Percentiles rank a stretch among this genome's conserved stretches.
Conservation (phyloP, 1,140 invertebrate species). For the Cydia pomonella region DNA sequence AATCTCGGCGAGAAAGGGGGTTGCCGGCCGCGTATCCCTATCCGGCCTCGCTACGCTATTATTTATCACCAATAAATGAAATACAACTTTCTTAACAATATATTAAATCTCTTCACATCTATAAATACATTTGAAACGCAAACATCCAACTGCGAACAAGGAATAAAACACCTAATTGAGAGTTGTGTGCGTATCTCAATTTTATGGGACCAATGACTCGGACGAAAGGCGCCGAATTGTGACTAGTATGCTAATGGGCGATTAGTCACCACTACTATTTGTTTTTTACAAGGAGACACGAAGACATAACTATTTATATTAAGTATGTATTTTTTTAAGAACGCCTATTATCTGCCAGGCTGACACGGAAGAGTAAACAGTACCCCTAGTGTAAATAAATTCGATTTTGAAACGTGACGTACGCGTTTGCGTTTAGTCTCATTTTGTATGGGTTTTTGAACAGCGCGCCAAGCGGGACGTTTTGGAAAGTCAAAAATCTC, state of each 20-base stretch:
- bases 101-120: background rate
- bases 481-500: no score
- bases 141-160: background rate
- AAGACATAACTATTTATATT: background rate
- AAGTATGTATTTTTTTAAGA: no score
- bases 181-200: constrained; percentile 41
- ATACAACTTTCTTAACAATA: background rate
- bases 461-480: no score
- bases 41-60: no score
- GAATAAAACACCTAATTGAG: constrained; percentile 45
- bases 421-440: no score
- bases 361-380: no score
- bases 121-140: background rate
- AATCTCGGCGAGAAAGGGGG: no score
- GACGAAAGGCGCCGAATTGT: constrained; percentile 45
- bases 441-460: no score
- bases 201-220: constrained; percentile 51
- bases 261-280: constrained; percentile 38
- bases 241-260: constrained; percentile 49
- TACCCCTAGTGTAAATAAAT: no score
- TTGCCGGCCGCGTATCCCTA: no score
- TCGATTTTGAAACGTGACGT: no score
- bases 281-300: constrained; percentile 21
- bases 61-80: background rate
- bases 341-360: no score